phyloP scores from a whole-genome alignment of 2,113 vertebrate genomes.

The Cinclus mexicanus region DNA sequence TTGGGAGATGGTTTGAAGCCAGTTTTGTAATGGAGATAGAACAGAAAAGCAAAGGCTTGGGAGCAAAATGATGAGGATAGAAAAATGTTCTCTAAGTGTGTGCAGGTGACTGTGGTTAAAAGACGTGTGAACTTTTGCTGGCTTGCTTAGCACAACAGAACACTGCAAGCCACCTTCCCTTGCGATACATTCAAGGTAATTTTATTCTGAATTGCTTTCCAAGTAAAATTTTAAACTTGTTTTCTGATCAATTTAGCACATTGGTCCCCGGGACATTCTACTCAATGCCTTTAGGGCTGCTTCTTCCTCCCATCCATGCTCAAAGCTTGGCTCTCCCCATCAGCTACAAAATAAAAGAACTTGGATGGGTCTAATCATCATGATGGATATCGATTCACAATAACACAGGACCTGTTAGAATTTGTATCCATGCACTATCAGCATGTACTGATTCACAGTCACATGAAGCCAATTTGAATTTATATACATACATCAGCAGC shows the following conservation, averaged over 20 bases:
- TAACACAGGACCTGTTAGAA: neutral
- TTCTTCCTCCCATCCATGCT: neutral
- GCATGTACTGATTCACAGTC: neutral
- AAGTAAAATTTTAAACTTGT: conserved; percentile 24
- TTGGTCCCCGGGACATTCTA: conserved; percentile 19
- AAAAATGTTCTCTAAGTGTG: conserved; percentile 1
- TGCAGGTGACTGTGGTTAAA: conserved; percentile 56
- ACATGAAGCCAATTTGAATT: neutral
- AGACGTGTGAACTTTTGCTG: conserved; percentile 55
- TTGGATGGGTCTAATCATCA: neutral
- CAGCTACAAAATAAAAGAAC: neutral
- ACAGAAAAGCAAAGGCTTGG: neutral
- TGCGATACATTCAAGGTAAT: neutral
- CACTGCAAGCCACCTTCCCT: conserved; percentile 8
- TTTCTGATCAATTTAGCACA: conserved; percentile 38
- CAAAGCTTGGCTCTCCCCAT: neutral
- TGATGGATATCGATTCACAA: neutral
- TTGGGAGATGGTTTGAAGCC: neutral
- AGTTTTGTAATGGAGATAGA: neutral
- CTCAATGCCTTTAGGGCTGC: neutral
- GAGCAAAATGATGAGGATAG: conserved; percentile 14
- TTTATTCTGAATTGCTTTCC: conserved; percentile 32
- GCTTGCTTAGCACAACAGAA: conserved; percentile 51
- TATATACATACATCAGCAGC: neutral
- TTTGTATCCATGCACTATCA: neutral